Percentiles rank a stretch among this genome's conserved stretches.
phyloP scores from a whole-genome alignment of 92 coral and sea anemone genomes.

The Galaxea fascicularis region DNA sequence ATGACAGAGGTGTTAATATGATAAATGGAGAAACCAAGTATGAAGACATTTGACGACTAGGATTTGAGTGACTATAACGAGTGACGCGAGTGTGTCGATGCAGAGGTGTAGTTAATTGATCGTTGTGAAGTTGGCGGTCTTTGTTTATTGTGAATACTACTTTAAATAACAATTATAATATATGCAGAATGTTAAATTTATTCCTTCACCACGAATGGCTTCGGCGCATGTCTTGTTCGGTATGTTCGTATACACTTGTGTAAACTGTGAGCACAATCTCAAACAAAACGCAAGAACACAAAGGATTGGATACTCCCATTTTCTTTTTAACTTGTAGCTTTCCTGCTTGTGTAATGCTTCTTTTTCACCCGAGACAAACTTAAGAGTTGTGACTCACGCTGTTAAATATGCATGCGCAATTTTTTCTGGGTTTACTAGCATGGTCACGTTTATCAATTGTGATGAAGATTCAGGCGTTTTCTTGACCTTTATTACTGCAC shows the following conservation, averaged over 20 bases:
- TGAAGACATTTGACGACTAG: neutral
- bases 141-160: constrained; percentile 1
- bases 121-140: neutral
- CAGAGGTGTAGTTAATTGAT: neutral
- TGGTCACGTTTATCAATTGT: no score
- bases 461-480: no score
- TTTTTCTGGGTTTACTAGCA: no score
- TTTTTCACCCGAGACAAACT: no score
- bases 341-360: no score
- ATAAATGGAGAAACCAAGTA: neutral
- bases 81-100: neutral
- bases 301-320: no score
- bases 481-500: no score
- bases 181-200: neutral
- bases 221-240: neutral
- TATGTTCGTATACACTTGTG: neutral
- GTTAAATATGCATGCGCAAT: no score
- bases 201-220: neutral
- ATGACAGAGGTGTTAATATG: neutral
- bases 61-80: neutral
- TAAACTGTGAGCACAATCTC: neutral
- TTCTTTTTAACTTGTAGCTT: no score
- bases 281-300: neutral
- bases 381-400: no score
- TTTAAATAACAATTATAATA: neutral